phyloP scores from a whole-genome alignment of 2,797 vertebrate species.

The Leucoraja ocellata region DNA sequence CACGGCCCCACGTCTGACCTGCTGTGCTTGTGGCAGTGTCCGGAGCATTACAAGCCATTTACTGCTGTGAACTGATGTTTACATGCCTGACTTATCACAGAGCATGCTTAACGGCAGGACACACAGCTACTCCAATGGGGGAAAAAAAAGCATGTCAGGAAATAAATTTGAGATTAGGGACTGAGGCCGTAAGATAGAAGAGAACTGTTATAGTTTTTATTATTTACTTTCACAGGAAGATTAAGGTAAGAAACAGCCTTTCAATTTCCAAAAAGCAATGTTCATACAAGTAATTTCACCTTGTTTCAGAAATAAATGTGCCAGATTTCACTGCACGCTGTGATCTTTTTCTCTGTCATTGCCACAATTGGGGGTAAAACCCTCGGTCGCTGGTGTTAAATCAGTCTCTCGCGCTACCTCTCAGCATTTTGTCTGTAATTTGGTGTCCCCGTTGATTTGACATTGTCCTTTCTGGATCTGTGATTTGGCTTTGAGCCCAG shows the following conservation, averaged over 20 bases:
- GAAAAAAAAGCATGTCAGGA: neutral
- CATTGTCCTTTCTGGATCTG: neutral
- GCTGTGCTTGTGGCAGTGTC: slow-evolving; percentile 26
- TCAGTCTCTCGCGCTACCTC: neutral
- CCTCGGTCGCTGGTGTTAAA: neutral
- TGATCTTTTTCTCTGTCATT: neutral
- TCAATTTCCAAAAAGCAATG: neutral
- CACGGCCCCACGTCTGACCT: neutral
- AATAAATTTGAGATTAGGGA: slow-evolving; percentile 27
- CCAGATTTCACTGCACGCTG: neutral
- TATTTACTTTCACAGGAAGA: slow-evolving; percentile 29
- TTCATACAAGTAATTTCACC: neutral
- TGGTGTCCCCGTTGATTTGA: too few relatives aligned
- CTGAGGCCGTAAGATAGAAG: slow-evolving; percentile 4
- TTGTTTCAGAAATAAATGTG: neutral
- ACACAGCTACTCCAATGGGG: slow-evolving; percentile 7
- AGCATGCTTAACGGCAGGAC: slow-evolving; percentile 25
- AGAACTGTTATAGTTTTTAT: slow-evolving; percentile 2
- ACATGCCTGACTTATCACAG: slow-evolving; percentile 31
- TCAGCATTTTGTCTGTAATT: neutral
- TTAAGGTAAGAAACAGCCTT: slow-evolving; percentile 16
- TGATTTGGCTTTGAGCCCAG: neutral
- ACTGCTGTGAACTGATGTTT: slow-evolving; percentile 28
- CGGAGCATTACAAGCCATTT: slow-evolving; percentile 16
- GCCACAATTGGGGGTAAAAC: neutral